A percentile compares a stretch with the other conserved stretches of the same genome.
phyloP scores from a whole-genome alignment of 1,140 invertebrate genomes.

The Cherax destructor region DNA sequence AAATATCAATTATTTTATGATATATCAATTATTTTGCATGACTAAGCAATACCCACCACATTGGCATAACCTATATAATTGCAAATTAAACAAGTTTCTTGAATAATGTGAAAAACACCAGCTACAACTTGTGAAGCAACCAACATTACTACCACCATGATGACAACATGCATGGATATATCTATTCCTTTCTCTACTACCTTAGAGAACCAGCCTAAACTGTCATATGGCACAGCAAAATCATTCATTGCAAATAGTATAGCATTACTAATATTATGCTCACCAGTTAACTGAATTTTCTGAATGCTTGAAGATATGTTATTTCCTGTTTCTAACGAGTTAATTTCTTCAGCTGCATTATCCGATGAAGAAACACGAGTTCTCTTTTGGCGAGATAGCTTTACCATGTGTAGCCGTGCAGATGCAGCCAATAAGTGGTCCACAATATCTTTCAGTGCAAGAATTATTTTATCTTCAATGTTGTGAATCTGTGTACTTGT shows the following conservation, averaged over 20 bases:
- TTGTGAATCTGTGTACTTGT: background rate
- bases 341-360: no score
- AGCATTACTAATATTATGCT: background rate
- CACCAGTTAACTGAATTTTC: background rate
- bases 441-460: background rate
- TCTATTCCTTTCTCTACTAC: conserved; percentile 1
- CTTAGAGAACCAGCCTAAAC: conserved; percentile 26
- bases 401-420: background rate
- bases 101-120: conserved; percentile 2
- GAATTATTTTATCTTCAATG: background rate
- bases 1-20: no score
- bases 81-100: conserved; percentile 22
- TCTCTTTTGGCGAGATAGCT: background rate
- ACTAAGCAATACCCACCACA: background rate
- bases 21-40: background rate
- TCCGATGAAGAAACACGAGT: background rate
- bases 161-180: background rate
- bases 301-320: background rate
- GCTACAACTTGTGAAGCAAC: background rate
- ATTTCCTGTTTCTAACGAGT: background rate
- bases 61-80: conserved; percentile 24
- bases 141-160: background rate
- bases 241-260: background rate
- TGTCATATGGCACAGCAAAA: background rate
- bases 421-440: background rate